Conservation (phyloP, 2,888 invertebrate species). For the Cerceris rybyensis region DNA sequence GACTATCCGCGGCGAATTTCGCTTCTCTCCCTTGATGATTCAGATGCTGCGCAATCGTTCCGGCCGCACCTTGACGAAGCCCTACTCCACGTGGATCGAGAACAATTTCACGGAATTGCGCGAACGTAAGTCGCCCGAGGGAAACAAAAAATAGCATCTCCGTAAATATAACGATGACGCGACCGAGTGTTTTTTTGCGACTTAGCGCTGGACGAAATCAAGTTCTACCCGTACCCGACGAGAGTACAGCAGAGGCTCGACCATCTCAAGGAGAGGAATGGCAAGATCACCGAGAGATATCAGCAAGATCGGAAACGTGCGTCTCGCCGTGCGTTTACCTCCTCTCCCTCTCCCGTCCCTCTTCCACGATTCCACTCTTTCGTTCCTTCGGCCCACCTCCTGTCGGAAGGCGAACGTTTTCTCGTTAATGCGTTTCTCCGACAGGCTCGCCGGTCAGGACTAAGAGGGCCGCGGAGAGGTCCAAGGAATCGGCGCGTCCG, state of each 20-base stretch:
- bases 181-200: not conserved
- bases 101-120: conserved; percentile 57
- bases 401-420: not conserved
- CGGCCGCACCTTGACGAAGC: conserved; percentile 65
- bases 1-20: too few relatives aligned
- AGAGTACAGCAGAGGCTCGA: conserved; percentile 64
- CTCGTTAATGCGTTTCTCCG: not conserved
- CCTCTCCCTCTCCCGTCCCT: not conserved
- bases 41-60: conserved; percentile 64
- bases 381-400: too few relatives aligned
- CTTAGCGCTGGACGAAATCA: conserved; percentile 63
- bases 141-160: not conserved
- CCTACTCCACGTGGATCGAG: conserved; percentile 72
- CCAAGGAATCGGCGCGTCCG: conserved; percentile 37
- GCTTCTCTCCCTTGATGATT: not conserved
- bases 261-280: conserved; percentile 64
- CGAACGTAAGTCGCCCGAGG: conserved; percentile 59
- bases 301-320: conserved; percentile 58
- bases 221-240: conserved; percentile 73
- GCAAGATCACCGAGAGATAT: conserved; percentile 64
- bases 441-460: conserved; percentile 30
- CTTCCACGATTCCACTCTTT: not conserved
- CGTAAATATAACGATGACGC: not conserved
- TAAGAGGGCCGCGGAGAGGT: conserved; percentile 42
- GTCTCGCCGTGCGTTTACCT: conserved; percentile 8